Evolutionary conservation across 2,797 vertebrate species (phyloP).

Genomic region (Xerus rutilus): DNA sequence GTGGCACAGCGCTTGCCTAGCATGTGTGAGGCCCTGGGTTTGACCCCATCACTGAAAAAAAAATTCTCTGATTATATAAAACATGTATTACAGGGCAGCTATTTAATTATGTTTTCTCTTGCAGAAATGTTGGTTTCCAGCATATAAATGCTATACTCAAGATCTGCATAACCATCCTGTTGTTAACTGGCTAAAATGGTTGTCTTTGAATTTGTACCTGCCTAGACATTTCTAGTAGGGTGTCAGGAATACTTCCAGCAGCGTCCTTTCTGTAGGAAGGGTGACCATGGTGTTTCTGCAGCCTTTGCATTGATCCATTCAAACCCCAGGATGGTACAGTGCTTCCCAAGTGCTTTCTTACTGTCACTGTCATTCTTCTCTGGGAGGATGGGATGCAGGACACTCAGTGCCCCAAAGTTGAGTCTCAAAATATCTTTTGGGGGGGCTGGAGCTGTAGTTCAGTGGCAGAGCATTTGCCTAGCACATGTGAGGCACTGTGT

Average conservation of each 20-base stretch:
- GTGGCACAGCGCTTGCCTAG: too few relatives aligned
- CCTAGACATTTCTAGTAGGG: background rate
- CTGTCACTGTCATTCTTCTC: background rate
- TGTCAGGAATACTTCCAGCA: background rate
- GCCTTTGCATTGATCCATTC: background rate
- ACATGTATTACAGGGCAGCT: background rate
- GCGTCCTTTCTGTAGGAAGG: background rate
- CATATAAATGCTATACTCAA: background rate
- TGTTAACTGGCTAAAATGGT: conserved; percentile 23
- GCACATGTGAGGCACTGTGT: too few relatives aligned
- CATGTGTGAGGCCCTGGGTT: too few relatives aligned
- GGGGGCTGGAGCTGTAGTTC: too few relatives aligned
- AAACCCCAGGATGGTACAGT: background rate
- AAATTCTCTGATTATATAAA: background rate
- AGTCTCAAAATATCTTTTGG: background rate
- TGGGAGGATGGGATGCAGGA: background rate
- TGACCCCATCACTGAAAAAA: too few relatives aligned
- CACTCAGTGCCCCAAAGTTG: background rate
- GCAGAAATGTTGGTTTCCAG: background rate
- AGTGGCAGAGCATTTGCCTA: too few relatives aligned
- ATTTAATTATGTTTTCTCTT: conserved; percentile 12
- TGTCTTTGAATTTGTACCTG: background rate
- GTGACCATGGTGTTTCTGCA: background rate
- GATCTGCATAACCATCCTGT: background rate
- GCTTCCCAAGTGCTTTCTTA: background rate